A percentile compares a stretch with the other conserved stretches of the same genome.
Conservation (phyloP, 1,140 invertebrate genomes). For the Drosophila nebulosa region DNA sequence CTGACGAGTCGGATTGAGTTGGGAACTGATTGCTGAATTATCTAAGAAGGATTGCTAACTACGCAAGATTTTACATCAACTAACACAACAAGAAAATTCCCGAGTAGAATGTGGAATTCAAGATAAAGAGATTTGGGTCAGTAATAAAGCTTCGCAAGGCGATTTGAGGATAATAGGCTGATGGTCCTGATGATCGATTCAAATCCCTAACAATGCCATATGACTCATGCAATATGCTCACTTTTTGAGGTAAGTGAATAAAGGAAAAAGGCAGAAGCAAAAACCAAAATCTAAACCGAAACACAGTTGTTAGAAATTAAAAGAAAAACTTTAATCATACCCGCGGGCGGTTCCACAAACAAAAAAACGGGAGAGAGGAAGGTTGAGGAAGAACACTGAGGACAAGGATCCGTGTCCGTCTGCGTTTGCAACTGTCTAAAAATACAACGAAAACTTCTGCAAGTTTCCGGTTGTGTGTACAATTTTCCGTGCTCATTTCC, state of each 20-base stretch:
- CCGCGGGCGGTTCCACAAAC: slow-evolving; percentile 49
- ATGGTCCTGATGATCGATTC: too few relatives aligned
- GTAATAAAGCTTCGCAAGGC: neutral
- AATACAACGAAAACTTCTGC: slow-evolving; percentile 74
- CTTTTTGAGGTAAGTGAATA: slow-evolving; percentile 22
- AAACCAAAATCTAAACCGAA: slow-evolving; percentile 74
- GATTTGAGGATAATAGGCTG: too few relatives aligned
- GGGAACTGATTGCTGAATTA: neutral
- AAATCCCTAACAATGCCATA: neutral
- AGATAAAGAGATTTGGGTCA: neutral
- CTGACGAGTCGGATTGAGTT: neutral
- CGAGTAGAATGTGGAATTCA: too few relatives aligned
- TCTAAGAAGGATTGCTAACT: neutral
- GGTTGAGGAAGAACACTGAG: neutral
- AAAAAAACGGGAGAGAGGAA: neutral
- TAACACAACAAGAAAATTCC: neutral
- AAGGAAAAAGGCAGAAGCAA: slow-evolving; percentile 28
- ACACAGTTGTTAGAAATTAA: slow-evolving; percentile 79
- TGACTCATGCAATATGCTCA: slow-evolving; percentile 30
- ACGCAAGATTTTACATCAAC: too few relatives aligned
- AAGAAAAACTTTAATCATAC: slow-evolving; percentile 79
- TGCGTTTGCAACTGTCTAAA: slow-evolving; percentile 70
- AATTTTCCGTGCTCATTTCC: slow-evolving; percentile 78
- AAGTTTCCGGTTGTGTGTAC: slow-evolving; percentile 77
- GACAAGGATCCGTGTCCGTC: slow-evolving; percentile 46